Evolutionary conservation across 2,888 invertebrate genomes (phyloP).

Genomic region (Ecliptopera silaceata): DNA sequence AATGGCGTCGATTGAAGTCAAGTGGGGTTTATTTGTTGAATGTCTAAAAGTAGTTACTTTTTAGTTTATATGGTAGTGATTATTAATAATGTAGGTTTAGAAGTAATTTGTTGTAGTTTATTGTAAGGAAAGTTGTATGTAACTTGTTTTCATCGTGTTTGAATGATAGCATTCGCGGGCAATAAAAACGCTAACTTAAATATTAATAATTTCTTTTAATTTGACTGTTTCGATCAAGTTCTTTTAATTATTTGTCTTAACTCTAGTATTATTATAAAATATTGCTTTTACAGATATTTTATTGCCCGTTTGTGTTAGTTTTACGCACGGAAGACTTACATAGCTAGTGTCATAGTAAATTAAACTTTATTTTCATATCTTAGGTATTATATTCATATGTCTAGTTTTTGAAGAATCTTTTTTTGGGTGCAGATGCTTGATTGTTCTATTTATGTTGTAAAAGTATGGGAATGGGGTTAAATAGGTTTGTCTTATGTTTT

Average conservation of each 20-base stretch:
- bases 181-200: not conserved
- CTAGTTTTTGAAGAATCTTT: not conserved
- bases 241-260: not conserved
- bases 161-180: no score
- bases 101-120: not conserved
- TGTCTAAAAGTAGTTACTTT: no score
- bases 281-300: no score
- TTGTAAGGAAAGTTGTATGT: not conserved
- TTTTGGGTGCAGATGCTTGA: no score
- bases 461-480: constrained; percentile 16
- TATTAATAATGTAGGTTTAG: not conserved
- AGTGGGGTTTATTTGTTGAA: no score
- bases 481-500: constrained; percentile 48
- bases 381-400: not conserved
- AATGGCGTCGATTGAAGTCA: not conserved
- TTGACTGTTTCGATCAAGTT: not conserved
- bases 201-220: not conserved
- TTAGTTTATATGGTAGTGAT: no score
- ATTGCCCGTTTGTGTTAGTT: no score
- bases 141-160: not conserved
- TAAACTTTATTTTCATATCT: not conserved
- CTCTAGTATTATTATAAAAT: no score
- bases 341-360: not conserved
- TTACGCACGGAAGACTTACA: no score
- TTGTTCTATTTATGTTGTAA: no score